Base-by-base conservation (phyloP, 2,888 invertebrate genomes). In the Andrena bicolor region DNA sequence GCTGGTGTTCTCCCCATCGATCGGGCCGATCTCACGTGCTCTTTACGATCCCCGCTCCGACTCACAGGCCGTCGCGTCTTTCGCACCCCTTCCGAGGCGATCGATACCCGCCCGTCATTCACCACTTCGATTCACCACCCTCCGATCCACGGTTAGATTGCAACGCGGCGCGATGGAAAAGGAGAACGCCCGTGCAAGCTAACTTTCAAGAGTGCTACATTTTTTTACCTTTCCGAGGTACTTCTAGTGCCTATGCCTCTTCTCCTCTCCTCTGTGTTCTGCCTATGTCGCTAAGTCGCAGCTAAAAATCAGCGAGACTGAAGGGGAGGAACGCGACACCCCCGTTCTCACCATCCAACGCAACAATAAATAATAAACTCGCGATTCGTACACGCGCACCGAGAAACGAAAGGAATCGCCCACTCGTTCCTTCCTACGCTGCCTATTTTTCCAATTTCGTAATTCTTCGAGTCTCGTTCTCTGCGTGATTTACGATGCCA, bases 151-250 rank as follows among this genome's bases (percentile, higher is more conserved):
- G 48, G 48, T 71, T 41, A 41, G 51, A 74, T 56, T 51, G 80
- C 64, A 68, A 65, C 70, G 32, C 69, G 80, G 75, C 71, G 64
- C 82, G 88, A 90, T 88, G 86, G 88, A 89, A 89, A 89, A 85
- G 88, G 85, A 86, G 87, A 90, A 89, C 89, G 85, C 88, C 89
- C 86, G 90, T 89, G 90, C 91, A 90, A 91, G 91, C 92, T 91
- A 92, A 92, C 92, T 92, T 92, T 92, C 90, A 91, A 91, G 89
- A 92, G 91, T 91, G 91, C 91, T 91, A 92, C 90, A 88, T 88
- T 90, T 89, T 88, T 79, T 85, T 88, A 87, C 84, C 79, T 26
- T 82, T 82, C 78, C 88, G 90, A 89, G 91, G 90, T 91, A 91
- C 89, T 91, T 56, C 90, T 92, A 91, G 90, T 92, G 90, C 87